Evolutionary conservation across 1,140 invertebrate species (phyloP).

Genomic region (Coelopa frigida): DNA sequence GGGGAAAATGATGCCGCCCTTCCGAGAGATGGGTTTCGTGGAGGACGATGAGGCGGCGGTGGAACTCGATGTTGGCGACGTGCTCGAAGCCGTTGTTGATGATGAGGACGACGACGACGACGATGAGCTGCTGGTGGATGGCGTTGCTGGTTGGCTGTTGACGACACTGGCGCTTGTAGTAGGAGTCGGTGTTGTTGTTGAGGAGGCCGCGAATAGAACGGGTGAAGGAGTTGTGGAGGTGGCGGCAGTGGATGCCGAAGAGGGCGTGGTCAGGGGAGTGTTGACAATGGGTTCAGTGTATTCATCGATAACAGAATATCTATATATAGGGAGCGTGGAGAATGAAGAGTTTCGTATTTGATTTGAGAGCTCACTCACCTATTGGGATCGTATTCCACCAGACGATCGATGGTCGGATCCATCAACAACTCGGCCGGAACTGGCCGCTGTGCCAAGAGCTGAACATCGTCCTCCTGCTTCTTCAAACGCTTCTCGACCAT

Average conservation of each 20-base stretch:
- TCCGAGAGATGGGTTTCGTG: constrained; percentile 46
- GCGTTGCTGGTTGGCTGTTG: constrained; percentile 20
- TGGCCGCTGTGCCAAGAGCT: constrained; percentile 56
- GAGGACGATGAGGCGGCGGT: constrained; percentile 17
- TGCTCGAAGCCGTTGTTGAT: constrained; percentile 12
- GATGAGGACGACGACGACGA: constrained; percentile 28
- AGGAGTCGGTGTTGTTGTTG: constrained; percentile 45
- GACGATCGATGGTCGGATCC: constrained; percentile 67
- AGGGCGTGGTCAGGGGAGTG: constrained; percentile 21
- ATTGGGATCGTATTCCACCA: constrained; percentile 67
- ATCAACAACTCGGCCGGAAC: constrained; percentile 64
- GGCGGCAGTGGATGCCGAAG: constrained; percentile 19
- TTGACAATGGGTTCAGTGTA: constrained; percentile 35
- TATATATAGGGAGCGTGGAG: too few species aligned
- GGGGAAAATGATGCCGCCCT: constrained; percentile 78
- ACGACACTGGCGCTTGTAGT: constrained; percentile 16
- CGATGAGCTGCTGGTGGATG: constrained; percentile 28
- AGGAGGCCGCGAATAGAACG: constrained; percentile 40
- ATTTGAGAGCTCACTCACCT: constrained; percentile 47
- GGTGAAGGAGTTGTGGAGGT: constrained; percentile 25
- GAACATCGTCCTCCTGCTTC: constrained; percentile 67
- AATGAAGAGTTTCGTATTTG: not conserved
- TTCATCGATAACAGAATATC: constrained; percentile 35
- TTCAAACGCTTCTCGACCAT: constrained; percentile 75
- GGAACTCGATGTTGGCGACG: constrained; percentile 13